phyloP scores from a whole-genome alignment of 2,797 vertebrate genomes.

The Enteromius viviparus region DNA sequence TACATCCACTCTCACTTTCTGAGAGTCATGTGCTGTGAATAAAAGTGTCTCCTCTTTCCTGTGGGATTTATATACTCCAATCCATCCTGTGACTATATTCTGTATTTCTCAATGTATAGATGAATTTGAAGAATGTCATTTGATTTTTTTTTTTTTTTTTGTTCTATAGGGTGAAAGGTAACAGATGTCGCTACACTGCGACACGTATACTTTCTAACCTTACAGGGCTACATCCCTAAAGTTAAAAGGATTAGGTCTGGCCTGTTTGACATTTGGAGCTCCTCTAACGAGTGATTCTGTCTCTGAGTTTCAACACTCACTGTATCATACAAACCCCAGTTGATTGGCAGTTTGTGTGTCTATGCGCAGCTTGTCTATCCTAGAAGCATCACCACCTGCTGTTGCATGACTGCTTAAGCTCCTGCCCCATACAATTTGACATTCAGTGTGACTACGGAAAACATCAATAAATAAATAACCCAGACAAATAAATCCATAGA shows the following conservation, averaged over 20 bases:
- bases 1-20: neutral
- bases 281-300: slow-evolving; percentile 24
- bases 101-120: neutral
- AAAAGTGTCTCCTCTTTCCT: slow-evolving; percentile 4
- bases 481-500: slow-evolving; percentile 66
- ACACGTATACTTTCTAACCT: neutral
- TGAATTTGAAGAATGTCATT: neutral
- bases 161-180: neutral
- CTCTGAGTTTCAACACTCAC: slow-evolving; percentile 50
- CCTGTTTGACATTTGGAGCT: slow-evolving; percentile 28
- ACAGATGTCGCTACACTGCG: neutral
- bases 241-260: slow-evolving; percentile 26
- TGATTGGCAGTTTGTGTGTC: slow-evolving; percentile 60
- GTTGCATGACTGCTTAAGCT: slow-evolving; percentile 63
- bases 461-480: slow-evolving; percentile 68
- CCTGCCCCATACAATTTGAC: slow-evolving; percentile 61
- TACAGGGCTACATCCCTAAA: neutral
- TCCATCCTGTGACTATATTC: slow-evolving; percentile 23
- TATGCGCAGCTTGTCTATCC: slow-evolving; percentile 57
- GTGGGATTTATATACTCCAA: slow-evolving; percentile 17
- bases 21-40: slow-evolving; percentile 33
- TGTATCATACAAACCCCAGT: slow-evolving; percentile 53
- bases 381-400: slow-evolving; percentile 64
- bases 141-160: neutral
- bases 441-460: slow-evolving; percentile 60